phyloP scores from a whole-genome alignment of 1,140 invertebrate species.

The Trichomalopsis sarcophagae region DNA sequence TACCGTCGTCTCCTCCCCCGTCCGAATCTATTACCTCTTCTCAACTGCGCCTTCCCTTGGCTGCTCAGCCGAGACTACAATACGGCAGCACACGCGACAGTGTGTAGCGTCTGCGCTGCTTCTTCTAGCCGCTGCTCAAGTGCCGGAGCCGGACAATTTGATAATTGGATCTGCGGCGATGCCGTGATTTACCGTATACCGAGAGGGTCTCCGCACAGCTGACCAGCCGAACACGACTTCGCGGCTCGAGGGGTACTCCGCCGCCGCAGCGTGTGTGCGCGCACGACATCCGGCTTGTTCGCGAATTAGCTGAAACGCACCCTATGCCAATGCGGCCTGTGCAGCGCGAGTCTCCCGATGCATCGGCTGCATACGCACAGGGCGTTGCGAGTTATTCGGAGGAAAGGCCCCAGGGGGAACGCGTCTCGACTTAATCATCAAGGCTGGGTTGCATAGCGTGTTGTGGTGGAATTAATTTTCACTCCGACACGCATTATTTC shows the following conservation, averaged over 20 bases:
- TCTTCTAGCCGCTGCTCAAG: conserved; percentile 20
- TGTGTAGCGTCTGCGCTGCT: not conserved
- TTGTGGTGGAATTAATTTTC: too few relatives aligned
- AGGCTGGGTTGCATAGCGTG: too few relatives aligned
- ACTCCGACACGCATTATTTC: too few relatives aligned
- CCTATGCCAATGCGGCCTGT: conserved; percentile 2
- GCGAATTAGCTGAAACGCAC: conserved; percentile 63
- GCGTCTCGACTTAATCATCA: not conserved
- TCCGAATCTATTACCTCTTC: conserved; percentile 16
- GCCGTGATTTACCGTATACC: conserved; percentile 65
- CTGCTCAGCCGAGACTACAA: conserved; percentile 4
- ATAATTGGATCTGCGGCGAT: conserved; percentile 69
- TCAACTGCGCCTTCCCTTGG: conserved; percentile 1
- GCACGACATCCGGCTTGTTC: conserved; percentile 8
- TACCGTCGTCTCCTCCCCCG: conserved; percentile 61
- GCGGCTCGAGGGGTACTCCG: conserved; percentile 9
- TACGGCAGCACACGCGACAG: not conserved
- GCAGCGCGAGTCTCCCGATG: not conserved
- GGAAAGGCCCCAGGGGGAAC: not conserved
- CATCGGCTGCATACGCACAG: not conserved
- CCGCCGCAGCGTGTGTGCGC: too few relatives aligned
- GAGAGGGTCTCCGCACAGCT: conserved; percentile 60
- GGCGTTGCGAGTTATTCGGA: not conserved
- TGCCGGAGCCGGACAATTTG: conserved; percentile 66
- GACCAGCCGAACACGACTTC: conserved; percentile 58